These are phyloP conservation scores for Lamellibrachia columna DNA, from an alignment of 2,888 invertebrate genomes.

Conservation along the genomic window DNA sequence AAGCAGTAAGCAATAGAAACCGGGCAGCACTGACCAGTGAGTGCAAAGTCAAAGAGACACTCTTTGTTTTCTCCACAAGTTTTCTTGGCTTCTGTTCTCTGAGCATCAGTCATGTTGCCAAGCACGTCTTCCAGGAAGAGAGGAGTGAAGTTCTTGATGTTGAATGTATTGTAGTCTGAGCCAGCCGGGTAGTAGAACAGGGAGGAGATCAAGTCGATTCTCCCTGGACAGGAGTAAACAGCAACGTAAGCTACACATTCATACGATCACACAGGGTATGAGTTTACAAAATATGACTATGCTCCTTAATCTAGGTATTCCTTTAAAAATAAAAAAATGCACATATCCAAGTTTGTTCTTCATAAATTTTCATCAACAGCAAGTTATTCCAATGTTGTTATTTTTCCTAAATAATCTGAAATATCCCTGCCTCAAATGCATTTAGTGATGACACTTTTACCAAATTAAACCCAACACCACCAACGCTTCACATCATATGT, in stretches of 20 bases:
- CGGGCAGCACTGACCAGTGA: neutral
- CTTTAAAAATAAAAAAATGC: neutral
- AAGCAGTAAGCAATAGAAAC: neutral
- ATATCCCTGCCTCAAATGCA: no score
- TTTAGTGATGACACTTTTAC: no score
- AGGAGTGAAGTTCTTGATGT: neutral
- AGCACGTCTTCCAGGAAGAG: neutral
- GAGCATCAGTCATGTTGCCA: neutral
- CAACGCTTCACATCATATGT: no score
- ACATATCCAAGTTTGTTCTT: neutral
- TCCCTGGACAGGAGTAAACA: neutral
- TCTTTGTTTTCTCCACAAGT: neutral
- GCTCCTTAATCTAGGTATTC: no score
- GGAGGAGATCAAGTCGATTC: neutral
- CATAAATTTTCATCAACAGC: neutral
- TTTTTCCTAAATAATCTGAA: no score
- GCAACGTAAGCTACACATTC: neutral
- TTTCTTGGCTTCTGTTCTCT: neutral
- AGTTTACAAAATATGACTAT: neutral
- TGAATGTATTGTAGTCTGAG: neutral
- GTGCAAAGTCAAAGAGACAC: neutral
- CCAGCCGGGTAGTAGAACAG: neutral
- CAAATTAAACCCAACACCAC: no score
- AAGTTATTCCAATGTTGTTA: no score
- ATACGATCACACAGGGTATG: neutral